Conservation (phyloP, 1,140 invertebrate species). For the Eurosta solidaginis region DNA sequence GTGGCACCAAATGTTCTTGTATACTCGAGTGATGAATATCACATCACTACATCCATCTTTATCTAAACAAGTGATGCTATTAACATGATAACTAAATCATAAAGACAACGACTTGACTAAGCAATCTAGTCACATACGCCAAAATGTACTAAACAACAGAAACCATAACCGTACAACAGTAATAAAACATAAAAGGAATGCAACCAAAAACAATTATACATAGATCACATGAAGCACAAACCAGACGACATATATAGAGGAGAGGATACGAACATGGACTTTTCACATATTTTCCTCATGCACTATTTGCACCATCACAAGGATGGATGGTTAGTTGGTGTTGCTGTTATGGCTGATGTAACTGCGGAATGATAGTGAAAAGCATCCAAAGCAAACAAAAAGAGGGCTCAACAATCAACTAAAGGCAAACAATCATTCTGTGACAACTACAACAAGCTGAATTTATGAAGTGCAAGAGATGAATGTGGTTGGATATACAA, state of each 20-base stretch:
- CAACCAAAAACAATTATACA: background rate
- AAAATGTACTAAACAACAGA: background rate
- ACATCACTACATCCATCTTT: background rate
- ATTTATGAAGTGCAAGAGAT: conserved; percentile 23
- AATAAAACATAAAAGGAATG: background rate
- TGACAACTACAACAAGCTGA: conserved; percentile 26
- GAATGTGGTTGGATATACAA: background rate
- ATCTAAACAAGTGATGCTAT: conserved; percentile 26
- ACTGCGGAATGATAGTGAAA: too few relatives aligned
- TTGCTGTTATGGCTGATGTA: too few relatives aligned
- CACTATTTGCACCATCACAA: background rate
- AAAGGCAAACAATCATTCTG: background rate
- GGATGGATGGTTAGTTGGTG: background rate
- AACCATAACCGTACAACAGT: too few relatives aligned
- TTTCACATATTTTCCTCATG: conserved; percentile 5
- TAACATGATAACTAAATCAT: conserved; percentile 28
- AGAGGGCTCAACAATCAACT: background rate
- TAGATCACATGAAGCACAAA: background rate
- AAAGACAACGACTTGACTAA: background rate
- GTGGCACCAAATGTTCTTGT: background rate
- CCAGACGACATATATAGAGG: background rate
- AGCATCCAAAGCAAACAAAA: background rate
- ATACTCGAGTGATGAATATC: background rate
- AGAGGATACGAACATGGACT: background rate
- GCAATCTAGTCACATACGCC: background rate